Conservation (phyloP, 1,140 invertebrate species). For the Pararge aegeria region DNA sequence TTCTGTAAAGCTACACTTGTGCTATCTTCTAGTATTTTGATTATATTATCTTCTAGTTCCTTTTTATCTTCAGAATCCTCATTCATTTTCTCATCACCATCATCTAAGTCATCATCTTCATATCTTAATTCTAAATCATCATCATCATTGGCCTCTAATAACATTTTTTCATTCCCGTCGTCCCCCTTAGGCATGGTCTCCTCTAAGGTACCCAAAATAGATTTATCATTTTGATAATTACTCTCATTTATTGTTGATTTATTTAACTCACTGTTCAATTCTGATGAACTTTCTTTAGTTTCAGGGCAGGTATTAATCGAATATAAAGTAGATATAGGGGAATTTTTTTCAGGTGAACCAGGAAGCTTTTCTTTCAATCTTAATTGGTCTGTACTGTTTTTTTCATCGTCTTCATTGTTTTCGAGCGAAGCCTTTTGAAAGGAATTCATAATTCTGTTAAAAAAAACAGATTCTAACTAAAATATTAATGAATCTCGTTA, state of each 20-base stretch:
- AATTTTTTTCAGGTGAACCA: no score
- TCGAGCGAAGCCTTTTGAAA: not conserved
- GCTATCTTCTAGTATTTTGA: slow-evolving; percentile 4
- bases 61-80: slow-evolving; percentile 16
- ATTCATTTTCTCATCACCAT: slow-evolving; percentile 16
- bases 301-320: no score
- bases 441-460: not conserved
- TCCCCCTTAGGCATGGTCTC: not conserved
- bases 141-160: slow-evolving; percentile 21
- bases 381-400: not conserved
- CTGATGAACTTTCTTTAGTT: no score
- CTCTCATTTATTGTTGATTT: not conserved
- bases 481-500: not conserved
- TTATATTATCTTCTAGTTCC: slow-evolving; percentile 10
- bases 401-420: not conserved
- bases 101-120: slow-evolving; percentile 35
- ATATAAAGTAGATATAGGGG: no score
- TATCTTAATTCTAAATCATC: slow-evolving; percentile 42
- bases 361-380: not conserved
- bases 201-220: not conserved
- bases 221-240: not conserved
- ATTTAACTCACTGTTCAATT: not conserved
- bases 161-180: not conserved
- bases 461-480: not conserved
- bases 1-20: not conserved